These are phyloP conservation scores for Eumerus sabulonum DNA, from an alignment of 2,888 invertebrate genomes.

Conservation along the genomic window DNA sequence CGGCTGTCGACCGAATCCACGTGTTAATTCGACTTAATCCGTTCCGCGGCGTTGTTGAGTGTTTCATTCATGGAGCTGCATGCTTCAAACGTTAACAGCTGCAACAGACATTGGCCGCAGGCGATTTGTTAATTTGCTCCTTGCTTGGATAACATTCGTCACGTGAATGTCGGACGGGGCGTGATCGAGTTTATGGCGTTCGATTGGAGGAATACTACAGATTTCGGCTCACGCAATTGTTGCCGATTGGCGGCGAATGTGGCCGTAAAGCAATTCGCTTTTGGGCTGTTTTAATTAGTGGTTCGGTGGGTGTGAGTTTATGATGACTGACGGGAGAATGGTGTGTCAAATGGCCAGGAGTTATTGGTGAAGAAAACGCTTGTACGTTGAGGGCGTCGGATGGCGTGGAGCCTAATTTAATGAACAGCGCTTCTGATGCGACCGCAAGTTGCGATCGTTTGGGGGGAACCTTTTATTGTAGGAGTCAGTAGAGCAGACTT, in stretches of 20 bases:
- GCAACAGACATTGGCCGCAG: constrained; percentile 40
- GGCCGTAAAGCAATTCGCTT: not conserved
- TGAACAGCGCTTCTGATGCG: too few relatives aligned
- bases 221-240: not conserved
- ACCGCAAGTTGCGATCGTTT: too few relatives aligned
- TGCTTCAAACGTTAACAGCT: constrained; percentile 58
- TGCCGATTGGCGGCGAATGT: not conserved
- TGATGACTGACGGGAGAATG: not conserved
- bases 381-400: too few relatives aligned
- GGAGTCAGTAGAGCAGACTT: too few relatives aligned
- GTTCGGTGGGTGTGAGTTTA: not conserved
- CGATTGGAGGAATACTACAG: constrained; percentile 11
- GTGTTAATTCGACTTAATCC: constrained; percentile 68
- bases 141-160: constrained; percentile 67
- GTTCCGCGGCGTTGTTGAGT: constrained; percentile 34
- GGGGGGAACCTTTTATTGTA: too few relatives aligned
- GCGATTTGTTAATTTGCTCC: constrained; percentile 65
- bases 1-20: constrained; percentile 61
- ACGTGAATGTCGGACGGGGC: constrained; percentile 45
- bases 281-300: not conserved
- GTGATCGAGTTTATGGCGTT: constrained; percentile 36
- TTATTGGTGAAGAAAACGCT: too few relatives aligned
- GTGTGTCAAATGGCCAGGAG: too few relatives aligned
- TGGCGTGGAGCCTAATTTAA: too few relatives aligned
- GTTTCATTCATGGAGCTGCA: constrained; percentile 60